Evolutionary conservation across 2,888 invertebrate genomes (phyloP), one percentile per base, ranked within the genome.

Genomic region (Drepanosiphum platanoidis): DNA sequence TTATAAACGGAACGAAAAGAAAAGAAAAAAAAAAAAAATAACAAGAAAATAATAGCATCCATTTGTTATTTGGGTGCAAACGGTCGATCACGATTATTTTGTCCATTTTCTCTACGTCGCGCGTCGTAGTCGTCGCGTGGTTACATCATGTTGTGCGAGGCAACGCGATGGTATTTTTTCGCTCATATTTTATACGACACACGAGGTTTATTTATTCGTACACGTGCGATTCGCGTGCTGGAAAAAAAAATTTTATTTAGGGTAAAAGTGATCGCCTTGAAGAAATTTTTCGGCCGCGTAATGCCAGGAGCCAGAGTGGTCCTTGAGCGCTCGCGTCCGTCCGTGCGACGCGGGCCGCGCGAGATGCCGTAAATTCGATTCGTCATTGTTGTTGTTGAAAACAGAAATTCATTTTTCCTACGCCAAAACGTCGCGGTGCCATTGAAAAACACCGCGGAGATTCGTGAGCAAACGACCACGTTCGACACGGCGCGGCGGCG

Each of bases 191-290:
- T 77, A 77, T 61, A 77, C 30, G 30, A 78, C 64, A 78, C 36
- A 78, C 30, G 39, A 75, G 27, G 58, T 27, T 46, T 58, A 58
- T 75, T 75, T 36, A 75, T 75, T n/a, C n/a, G 18, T 11, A 61
- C 77, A 30, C 9, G 42, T 46, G 66, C 66, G 78, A 66, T 39
- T 46, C 42, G 46, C 15, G 66, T 18, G 22, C 5, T 18, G 46
- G 5, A 68, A 70, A 36, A 36, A 52, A 74, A 52, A 80, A 80
- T 46, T 36, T 46, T 32, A 66, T 80, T 80, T 80, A 46, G 80
- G 80, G 68, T 52, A 80, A 80, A 80, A 80, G 80, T 80, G 80
- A 36, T 70, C 22, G 80, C 80, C 80, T 80, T 80, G 80, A 70
- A 52, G 52, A n/a, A 34, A 68, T 52, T n/a, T 79, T 79, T 79